Base-by-base conservation (phyloP, 2,113 vertebrate genomes). In the Probosciger aterrimus region DNA sequence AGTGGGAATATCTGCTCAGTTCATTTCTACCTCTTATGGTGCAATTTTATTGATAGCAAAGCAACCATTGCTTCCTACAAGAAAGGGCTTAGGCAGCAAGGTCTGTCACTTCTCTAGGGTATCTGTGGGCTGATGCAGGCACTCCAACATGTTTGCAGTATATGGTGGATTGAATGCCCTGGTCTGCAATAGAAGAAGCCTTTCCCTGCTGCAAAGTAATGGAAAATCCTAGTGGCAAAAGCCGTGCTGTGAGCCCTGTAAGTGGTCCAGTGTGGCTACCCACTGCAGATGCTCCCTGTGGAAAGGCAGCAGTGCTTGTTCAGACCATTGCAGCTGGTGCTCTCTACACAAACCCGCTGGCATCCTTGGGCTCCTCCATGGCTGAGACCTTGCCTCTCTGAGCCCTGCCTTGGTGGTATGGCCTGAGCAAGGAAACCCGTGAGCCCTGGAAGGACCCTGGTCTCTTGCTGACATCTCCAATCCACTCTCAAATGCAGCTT, bases 231-330 rank as follows among this genome's bases (percentile, higher is more conserved):
- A 24, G 30, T 37, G 44, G 81, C 53, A 74, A 78, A 64, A 68
- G 20, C 44, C 4, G 2, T 1, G 2, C 24, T 13, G 14, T 37
- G 60, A 76, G 63, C 17, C 46, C 39, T 1, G 1, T 25, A 3
- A 2, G 2, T 12, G 11, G 4, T 27, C 35, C 55, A 70, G 60
- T 0, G 0, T 55, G 57, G 50, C 25, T 30, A 19, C 19, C 22
- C 33, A 50, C 1, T 9, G 18, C 52, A 24, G 59, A 70, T 50
- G 31, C 28, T 75, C 55, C 18, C 35, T 1, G 1, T 30, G 76
- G 60, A 86, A 33, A 44, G 47, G 39, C 60, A 86, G 55, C 39
- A 44, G 85, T 46, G 55, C 62, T 60, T 70, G 30, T 20, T 69
- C 37, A 63, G 70, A 24, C 70, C 6, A 7, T 43, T 1, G 0